phyloP scores from a whole-genome alignment of 1,140 invertebrate genomes.

The Drosophila murphyi region DNA sequence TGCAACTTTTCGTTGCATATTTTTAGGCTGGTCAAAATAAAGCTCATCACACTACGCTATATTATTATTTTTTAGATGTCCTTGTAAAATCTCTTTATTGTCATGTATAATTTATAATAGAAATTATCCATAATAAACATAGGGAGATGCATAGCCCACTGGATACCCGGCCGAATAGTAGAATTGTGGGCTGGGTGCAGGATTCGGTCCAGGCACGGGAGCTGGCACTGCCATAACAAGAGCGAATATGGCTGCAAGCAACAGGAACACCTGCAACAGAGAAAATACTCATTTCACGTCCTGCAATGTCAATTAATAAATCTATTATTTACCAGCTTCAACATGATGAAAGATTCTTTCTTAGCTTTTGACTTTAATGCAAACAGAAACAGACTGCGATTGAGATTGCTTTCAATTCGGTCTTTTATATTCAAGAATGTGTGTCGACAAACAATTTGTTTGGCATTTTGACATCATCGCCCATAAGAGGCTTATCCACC shows the following conservation, averaged over 20 bases:
- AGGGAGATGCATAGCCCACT: slow-evolving; percentile 64
- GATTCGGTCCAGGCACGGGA: slow-evolving; percentile 59
- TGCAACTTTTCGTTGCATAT: slow-evolving; percentile 2
- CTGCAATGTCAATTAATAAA: neutral
- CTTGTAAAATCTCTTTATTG: slow-evolving; percentile 35
- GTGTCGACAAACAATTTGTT: slow-evolving; percentile 29
- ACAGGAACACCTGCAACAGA: slow-evolving; percentile 58
- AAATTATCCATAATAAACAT: slow-evolving; percentile 67
- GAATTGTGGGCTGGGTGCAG: slow-evolving; percentile 63
- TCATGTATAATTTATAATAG: neutral
- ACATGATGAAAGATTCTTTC: slow-evolving; percentile 54
- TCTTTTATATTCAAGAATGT: slow-evolving; percentile 50
- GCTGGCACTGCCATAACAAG: slow-evolving; percentile 58
- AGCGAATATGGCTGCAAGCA: slow-evolving; percentile 67
- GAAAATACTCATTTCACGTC: neutral
- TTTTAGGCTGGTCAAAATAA: neutral
- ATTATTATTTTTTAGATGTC: neutral
- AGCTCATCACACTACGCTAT: neutral
- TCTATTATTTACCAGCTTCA: slow-evolving; percentile 64
- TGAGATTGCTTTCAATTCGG: slow-evolving; percentile 30
- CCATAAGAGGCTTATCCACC: neutral
- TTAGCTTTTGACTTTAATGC: slow-evolving; percentile 40
- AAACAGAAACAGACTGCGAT: slow-evolving; percentile 59
- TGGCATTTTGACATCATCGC: neutral
- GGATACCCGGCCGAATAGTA: slow-evolving; percentile 66